Evolutionary conservation across 2,888 invertebrate genomes (phyloP).

Genomic region (Callinectes sapidus): DNA sequence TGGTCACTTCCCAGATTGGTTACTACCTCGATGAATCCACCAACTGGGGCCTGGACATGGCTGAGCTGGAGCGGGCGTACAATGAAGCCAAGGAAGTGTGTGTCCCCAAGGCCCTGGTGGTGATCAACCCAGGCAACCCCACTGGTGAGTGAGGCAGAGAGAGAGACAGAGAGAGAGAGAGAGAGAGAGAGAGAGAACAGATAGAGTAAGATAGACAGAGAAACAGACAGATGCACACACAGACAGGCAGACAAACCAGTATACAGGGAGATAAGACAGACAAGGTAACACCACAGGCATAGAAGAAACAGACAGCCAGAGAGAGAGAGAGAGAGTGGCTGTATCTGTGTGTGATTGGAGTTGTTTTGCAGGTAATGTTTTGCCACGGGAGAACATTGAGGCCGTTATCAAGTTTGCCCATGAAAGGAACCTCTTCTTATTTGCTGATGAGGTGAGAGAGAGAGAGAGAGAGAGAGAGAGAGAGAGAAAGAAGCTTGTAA

Average conservation of each 20-base stretch:
- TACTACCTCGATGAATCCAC: constrained; percentile 94
- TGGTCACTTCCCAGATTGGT: constrained; percentile 81
- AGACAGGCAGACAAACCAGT: neutral
- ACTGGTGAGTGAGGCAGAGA: constrained; percentile 81
- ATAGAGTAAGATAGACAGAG: neutral
- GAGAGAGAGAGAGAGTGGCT: neutral
- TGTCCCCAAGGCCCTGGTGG: constrained; percentile 89
- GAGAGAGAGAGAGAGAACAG: neutral
- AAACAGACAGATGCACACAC: neutral
- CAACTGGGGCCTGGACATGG: constrained; percentile 88
- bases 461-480: neutral
- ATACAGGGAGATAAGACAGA: neutral
- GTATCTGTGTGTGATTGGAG: neutral
- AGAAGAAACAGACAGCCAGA: neutral
- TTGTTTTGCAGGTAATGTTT: constrained; percentile 87
- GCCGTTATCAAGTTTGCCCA: constrained; percentile 94
- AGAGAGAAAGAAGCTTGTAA: neutral
- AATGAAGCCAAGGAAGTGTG: constrained; percentile 81
- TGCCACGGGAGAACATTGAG: constrained; percentile 92
- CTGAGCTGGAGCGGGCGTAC: constrained; percentile 87
- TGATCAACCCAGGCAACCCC: constrained; percentile 99
- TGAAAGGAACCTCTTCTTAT: constrained; percentile 87
- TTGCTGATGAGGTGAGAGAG: constrained; percentile 90
- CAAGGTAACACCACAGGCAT: neutral
- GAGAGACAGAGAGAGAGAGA: neutral